These are phyloP conservation scores for Enoplolaimus lenunculus DNA, from an alignment of 2,888 invertebrate species.

Conservation along the genomic window DNA sequence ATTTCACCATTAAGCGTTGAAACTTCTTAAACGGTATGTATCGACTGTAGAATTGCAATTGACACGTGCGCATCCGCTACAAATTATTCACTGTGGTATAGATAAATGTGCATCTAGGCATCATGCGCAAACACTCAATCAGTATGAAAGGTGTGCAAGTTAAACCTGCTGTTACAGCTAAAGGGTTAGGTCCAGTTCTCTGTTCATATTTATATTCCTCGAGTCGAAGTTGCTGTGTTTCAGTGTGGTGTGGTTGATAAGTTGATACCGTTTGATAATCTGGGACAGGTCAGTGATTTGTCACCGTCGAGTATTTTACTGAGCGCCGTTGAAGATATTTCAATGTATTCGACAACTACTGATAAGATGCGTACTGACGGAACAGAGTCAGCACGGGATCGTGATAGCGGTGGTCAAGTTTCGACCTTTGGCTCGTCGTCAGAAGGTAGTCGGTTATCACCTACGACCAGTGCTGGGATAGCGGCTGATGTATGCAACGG, in stretches of 20 bases:
- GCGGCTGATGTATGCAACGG: no score
- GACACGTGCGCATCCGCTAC: not conserved
- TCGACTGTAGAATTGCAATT: not conserved
- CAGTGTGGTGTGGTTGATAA: constrained; percentile 26
- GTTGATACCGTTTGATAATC: constrained; percentile 1
- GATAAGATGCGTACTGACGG: not conserved
- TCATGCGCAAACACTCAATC: not conserved
- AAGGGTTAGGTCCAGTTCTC: not conserved
- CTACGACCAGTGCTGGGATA: not conserved
- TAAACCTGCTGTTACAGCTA: not conserved
- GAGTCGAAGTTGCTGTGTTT: constrained; percentile 23
- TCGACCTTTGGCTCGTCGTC: not conserved
- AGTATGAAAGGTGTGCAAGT: no score
- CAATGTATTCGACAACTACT: not conserved
- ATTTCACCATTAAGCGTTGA: constrained; percentile 1
- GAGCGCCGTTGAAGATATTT: not conserved
- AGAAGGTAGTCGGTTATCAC: no score
- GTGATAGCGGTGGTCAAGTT: not conserved
- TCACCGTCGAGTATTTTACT: constrained; percentile 12
- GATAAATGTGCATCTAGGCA: not conserved
- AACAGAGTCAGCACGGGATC: not conserved
- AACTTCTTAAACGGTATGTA: constrained; percentile 1
- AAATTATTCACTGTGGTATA: not conserved
- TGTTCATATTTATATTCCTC: constrained; percentile 18
- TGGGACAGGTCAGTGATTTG: not conserved